Conservation (phyloP, 2,797 vertebrate genomes). For the Schizopygopsis malacanthus region DNA sequence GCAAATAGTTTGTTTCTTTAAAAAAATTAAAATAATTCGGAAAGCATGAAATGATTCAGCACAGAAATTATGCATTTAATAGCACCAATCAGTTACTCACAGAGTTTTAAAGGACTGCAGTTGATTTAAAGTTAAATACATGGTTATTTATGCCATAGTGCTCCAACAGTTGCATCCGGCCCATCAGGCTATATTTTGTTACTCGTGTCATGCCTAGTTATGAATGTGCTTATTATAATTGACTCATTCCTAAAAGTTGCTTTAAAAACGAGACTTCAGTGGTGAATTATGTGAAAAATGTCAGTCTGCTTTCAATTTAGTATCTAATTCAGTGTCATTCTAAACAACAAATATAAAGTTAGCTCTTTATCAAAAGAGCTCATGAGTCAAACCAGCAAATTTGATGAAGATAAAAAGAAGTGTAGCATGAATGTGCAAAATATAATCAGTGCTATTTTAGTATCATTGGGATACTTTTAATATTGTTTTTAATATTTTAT, state of each 20-base stretch:
- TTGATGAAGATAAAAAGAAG: neutral
- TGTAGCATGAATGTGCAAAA: neutral
- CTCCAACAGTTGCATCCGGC: neutral
- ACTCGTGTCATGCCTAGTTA: neutral
- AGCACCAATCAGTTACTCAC: neutral
- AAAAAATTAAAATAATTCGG: no score
- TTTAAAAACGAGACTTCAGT: neutral
- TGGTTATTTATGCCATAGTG: neutral
- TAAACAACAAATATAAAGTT: neutral
- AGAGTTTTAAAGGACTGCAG: neutral
- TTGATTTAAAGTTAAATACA: slow-evolving; percentile 18
- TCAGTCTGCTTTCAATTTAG: neutral
- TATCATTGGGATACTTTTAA: neutral
- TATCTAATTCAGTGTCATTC: neutral
- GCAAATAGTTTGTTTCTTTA: neutral
- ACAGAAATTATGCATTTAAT: neutral
- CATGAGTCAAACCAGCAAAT: neutral
- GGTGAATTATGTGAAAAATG: neutral
- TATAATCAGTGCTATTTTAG: neutral
- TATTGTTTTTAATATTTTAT: neutral
- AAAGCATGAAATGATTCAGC: neutral
- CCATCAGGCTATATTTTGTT: neutral
- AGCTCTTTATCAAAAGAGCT: neutral
- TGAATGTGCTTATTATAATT: neutral
- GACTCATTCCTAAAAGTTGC: neutral